Evolutionary conservation across 1,140 invertebrate species (phyloP).

Genomic region (Hyposmocoma kahamanoa): DNA sequence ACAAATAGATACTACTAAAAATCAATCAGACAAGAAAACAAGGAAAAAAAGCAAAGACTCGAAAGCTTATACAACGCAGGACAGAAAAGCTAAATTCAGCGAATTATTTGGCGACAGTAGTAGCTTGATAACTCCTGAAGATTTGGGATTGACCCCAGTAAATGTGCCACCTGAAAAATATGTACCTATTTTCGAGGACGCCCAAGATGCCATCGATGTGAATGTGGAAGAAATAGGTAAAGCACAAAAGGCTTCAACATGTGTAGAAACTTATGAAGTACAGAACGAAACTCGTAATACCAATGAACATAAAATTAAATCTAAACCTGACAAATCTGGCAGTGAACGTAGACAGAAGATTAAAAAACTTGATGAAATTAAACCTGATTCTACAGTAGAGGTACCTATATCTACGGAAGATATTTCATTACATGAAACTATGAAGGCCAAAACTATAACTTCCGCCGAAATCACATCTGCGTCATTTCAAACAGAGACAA

Average conservation of each 20-base stretch:
- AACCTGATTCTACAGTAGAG: constrained; percentile 2
- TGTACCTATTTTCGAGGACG: constrained; percentile 43
- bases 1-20: neutral
- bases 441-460: too few relatives aligned
- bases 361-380: neutral
- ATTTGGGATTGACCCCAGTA: constrained; percentile 35
- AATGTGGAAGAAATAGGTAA: neutral
- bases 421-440: too few relatives aligned
- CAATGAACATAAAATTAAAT: neutral
- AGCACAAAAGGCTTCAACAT: neutral
- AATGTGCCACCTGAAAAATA: constrained; percentile 19
- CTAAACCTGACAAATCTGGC: neutral
- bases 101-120: constrained; percentile 59
- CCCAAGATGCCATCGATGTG: constrained; percentile 43
- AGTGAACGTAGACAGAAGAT: neutral
- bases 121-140: constrained; percentile 58
- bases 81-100: constrained; percentile 40
- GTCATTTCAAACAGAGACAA: too few relatives aligned
- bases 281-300: neutral
- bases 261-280: neutral
- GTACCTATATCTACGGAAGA: too few relatives aligned
- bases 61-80: constrained; percentile 13
- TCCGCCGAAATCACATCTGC: too few relatives aligned
- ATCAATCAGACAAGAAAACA: neutral
- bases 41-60: constrained; percentile 13